These are phyloP conservation scores for Neofelis nebulosa DNA, from an alignment of 2,113 vertebrate genomes.

Conservation along the genomic window DNA sequence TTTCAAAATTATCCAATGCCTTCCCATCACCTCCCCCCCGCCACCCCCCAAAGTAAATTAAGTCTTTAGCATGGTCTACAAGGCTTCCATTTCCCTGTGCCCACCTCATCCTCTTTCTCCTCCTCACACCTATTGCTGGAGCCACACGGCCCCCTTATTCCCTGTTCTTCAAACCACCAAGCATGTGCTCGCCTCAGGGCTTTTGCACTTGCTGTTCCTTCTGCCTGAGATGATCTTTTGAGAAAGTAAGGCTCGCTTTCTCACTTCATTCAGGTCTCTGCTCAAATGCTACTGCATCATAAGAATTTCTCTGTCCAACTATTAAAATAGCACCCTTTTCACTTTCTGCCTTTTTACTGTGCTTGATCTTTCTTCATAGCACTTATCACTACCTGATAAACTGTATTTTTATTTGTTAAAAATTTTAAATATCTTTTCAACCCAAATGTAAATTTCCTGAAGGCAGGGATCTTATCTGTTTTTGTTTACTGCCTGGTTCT, in stretches of 20 bases:
- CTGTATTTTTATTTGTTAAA: neutral
- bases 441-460: neutral
- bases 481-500: neutral
- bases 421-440: neutral
- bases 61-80: neutral
- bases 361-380: neutral
- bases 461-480: neutral
- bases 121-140: neutral
- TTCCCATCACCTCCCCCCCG: accelerated
- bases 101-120: neutral
- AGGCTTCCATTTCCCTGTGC: neutral
- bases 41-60: neutral
- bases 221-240: neutral
- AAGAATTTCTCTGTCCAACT: neutral
- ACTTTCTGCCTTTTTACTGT: neutral
- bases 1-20: neutral
- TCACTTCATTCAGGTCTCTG: neutral
- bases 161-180: neutral
- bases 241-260: neutral
- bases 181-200: neutral
- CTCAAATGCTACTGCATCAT: neutral
- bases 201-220: neutral
- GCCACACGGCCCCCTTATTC: too few species aligned
- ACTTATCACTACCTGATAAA: neutral
- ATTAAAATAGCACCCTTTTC: neutral